Evolutionary conservation across 2,888 invertebrate species (phyloP).

Genomic region (Noctua comes): DNA sequence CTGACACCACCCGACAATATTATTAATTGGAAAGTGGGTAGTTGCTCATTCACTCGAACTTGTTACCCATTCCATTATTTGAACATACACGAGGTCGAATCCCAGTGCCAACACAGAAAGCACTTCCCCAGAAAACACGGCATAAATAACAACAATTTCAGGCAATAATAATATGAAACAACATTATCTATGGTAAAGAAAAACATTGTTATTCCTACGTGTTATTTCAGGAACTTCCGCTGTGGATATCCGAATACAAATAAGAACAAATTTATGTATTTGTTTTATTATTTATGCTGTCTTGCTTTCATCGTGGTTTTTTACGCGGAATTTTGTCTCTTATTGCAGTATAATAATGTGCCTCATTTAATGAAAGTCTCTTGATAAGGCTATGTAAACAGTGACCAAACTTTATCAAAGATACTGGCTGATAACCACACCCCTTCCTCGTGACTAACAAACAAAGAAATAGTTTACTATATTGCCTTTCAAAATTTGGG

Average conservation of each 20-base stretch:
- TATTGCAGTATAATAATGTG: constrained; percentile 33
- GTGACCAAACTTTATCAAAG: constrained; percentile 77
- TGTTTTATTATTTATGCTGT: constrained; percentile 6
- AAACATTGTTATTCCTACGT: neutral
- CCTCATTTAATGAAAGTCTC: constrained; percentile 61
- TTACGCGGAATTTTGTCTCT: constrained; percentile 10
- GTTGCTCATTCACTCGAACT: neutral
- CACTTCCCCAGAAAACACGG: neutral
- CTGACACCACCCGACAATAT: constrained; percentile 3
- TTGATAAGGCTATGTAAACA: constrained; percentile 74
- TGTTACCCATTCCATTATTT: neutral
- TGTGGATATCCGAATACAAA: constrained; percentile 12
- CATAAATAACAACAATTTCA: constrained; percentile 12
- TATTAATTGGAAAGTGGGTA: constrained; percentile 36
- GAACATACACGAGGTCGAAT: neutral
- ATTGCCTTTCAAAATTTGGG: neutral
- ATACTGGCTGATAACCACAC: constrained; percentile 70
- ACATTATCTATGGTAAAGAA: constrained; percentile 15
- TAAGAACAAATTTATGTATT: constrained; percentile 4
- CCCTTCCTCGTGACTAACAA: constrained; percentile 51
- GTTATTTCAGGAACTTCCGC: constrained; percentile 27
- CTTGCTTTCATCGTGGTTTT: neutral
- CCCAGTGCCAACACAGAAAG: neutral
- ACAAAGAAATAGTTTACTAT: constrained; percentile 46
- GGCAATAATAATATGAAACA: constrained; percentile 4